phyloP scores from a whole-genome alignment of 2,888 invertebrate species.

The Amorpha juglandis region DNA sequence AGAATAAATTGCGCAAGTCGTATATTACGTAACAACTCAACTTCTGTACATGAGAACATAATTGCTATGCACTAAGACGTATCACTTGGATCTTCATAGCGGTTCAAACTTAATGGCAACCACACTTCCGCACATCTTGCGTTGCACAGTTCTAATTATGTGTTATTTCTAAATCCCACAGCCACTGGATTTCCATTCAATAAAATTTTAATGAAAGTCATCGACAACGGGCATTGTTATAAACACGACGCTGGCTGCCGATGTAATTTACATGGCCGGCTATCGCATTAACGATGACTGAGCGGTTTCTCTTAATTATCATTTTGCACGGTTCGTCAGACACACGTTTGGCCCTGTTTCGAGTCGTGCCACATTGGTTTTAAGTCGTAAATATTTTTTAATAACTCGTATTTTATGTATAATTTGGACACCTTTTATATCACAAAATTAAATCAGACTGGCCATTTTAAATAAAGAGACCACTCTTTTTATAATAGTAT shows the following conservation, averaged over 20 bases:
- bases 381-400: slow-evolving; percentile 17
- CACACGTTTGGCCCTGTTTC: slow-evolving; percentile 64
- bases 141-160: slow-evolving; percentile 25
- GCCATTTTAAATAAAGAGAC: too few relatives aligned
- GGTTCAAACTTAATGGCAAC: slow-evolving; percentile 4
- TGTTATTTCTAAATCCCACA: slow-evolving; percentile 40
- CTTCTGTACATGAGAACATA: not conserved
- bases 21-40: not conserved
- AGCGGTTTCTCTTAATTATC: slow-evolving; percentile 84
- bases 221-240: slow-evolving; percentile 72
- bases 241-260: slow-evolving; percentile 56
- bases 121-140: slow-evolving; percentile 29
- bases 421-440: slow-evolving; percentile 1
- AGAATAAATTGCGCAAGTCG: too few relatives aligned
- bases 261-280: slow-evolving; percentile 77
- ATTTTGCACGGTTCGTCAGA: slow-evolving; percentile 82
- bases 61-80: not conserved
- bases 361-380: slow-evolving; percentile 35
- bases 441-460: too few relatives aligned
- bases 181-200: slow-evolving; percentile 58
- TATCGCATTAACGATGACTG: slow-evolving; percentile 82
- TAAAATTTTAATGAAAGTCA: slow-evolving; percentile 73
- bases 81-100: slow-evolving; percentile 18
- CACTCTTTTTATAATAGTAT: too few relatives aligned
- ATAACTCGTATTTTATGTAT: not conserved